A percentile compares a stretch with the other conserved stretches of the same genome.
Evolutionary conservation across 2,888 invertebrate species (phyloP).

Genomic region (Eucera pruinosa): DNA sequence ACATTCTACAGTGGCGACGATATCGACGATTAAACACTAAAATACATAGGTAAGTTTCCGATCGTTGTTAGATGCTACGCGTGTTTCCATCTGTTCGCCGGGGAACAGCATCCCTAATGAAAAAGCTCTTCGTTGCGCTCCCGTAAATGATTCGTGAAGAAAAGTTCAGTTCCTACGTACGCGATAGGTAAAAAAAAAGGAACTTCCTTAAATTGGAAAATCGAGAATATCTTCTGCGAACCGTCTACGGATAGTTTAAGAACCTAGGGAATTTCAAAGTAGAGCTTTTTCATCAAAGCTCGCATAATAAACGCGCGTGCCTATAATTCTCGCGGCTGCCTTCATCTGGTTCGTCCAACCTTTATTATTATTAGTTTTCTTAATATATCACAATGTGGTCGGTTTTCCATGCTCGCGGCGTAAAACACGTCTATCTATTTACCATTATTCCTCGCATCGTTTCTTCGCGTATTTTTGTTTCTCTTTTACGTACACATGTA

Average conservation of each 20-base stretch:
- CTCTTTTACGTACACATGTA: conserved; percentile 76
- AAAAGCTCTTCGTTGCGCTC: conserved; percentile 35
- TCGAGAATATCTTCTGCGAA: background rate
- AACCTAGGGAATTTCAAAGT: background rate
- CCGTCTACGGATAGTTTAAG: background rate
- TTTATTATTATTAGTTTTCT: conserved; percentile 49
- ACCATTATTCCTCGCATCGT: conserved; percentile 14
- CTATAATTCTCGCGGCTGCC: conserved; percentile 3
- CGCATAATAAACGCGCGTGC: background rate
- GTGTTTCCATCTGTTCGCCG: conserved; percentile 38
- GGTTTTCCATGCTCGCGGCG: conserved; percentile 58
- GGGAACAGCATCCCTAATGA: conserved; percentile 41
- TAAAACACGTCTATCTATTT: conserved; percentile 21
- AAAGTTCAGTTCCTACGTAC: too few relatives aligned
- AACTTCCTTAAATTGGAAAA: too few relatives aligned
- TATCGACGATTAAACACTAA: conserved; percentile 73
- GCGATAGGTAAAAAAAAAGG: too few relatives aligned
- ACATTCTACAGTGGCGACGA: conserved; percentile 70
- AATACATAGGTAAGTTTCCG: conserved; percentile 72
- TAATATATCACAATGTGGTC: conserved; percentile 81
- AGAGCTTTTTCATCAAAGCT: conserved; percentile 10
- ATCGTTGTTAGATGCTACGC: conserved; percentile 77
- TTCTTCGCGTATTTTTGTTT: conserved; percentile 36
- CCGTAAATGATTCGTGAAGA: too few relatives aligned
- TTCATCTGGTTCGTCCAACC: background rate